Percentiles rank a stretch among this genome's conserved stretches.
Evolutionary conservation across 2,113 vertebrate species (phyloP).

Genomic region (Perca fluviatilis): DNA sequence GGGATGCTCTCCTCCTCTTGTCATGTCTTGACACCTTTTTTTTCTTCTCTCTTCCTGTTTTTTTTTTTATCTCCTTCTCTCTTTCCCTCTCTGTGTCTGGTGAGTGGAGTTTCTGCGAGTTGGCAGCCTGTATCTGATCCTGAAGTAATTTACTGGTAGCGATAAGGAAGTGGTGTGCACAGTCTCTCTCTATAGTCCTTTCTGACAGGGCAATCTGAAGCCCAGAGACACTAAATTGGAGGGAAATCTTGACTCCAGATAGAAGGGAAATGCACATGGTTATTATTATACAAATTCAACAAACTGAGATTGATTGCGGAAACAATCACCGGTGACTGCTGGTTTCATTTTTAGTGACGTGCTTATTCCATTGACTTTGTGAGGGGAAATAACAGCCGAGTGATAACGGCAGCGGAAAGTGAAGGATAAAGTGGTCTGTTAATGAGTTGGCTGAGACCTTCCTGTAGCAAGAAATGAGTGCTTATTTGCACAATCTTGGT

Average conservation of each 20-base stretch:
- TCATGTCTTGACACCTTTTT: constrained; percentile 65
- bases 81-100: constrained; percentile 58
- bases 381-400: constrained; percentile 13
- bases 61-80: constrained; percentile 39
- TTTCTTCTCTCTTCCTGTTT: constrained; percentile 17
- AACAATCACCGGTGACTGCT: constrained; percentile 48
- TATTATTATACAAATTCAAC: constrained; percentile 52
- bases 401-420: constrained; percentile 11
- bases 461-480: constrained; percentile 6
- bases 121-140: constrained; percentile 83
- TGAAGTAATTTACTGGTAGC: constrained; percentile 81
- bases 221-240: constrained; percentile 66
- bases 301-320: constrained; percentile 54
- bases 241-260: constrained; percentile 50
- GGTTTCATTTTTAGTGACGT: constrained; percentile 45
- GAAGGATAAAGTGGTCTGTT: constrained; percentile 25
- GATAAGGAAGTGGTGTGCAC: constrained; percentile 80
- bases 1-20: constrained; percentile 68
- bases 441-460: constrained; percentile 35
- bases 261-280: constrained; percentile 31
- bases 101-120: constrained; percentile 75
- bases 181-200: constrained; percentile 71
- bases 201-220: constrained; percentile 76
- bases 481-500: constrained; percentile 28
- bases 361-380: constrained; percentile 31